Evolutionary conservation across 2,797 vertebrate genomes (phyloP).

Genomic region (Siniperca undulata): DNA sequence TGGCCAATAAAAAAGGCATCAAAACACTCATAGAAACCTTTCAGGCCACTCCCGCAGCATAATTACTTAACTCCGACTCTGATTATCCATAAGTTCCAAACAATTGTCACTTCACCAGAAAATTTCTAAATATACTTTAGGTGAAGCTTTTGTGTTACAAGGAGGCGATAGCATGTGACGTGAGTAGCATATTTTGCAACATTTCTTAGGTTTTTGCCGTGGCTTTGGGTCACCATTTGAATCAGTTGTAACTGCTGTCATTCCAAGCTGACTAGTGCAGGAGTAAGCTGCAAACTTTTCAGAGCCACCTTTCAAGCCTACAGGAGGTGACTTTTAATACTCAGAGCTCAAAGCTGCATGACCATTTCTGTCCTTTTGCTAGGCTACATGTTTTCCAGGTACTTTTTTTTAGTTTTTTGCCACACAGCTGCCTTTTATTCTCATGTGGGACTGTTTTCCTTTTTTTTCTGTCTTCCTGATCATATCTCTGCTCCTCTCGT

Average conservation of each 20-base stretch:
- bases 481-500: slow-evolving; percentile 25
- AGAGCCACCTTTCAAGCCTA: not conserved
- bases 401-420: not conserved
- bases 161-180: not conserved
- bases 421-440: not conserved
- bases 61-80: not conserved
- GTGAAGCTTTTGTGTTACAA: not conserved
- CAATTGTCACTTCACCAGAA: not conserved
- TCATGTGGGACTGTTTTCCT: not conserved
- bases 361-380: not conserved
- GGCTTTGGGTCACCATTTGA: not conserved
- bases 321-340: not conserved
- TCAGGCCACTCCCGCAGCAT: not conserved
- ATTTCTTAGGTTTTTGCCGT: not conserved
- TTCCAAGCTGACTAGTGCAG: not conserved
- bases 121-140: not conserved
- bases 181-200: not conserved
- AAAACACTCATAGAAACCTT: not conserved
- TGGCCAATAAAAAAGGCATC: not conserved
- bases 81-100: not conserved
- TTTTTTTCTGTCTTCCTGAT: slow-evolving; percentile 29
- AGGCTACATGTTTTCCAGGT: not conserved
- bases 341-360: not conserved
- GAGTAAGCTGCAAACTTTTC: slow-evolving; percentile 3
- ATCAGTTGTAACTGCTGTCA: not conserved